Base-by-base conservation (phyloP, 2,797 vertebrate genomes). In the Falco peregrinus region DNA sequence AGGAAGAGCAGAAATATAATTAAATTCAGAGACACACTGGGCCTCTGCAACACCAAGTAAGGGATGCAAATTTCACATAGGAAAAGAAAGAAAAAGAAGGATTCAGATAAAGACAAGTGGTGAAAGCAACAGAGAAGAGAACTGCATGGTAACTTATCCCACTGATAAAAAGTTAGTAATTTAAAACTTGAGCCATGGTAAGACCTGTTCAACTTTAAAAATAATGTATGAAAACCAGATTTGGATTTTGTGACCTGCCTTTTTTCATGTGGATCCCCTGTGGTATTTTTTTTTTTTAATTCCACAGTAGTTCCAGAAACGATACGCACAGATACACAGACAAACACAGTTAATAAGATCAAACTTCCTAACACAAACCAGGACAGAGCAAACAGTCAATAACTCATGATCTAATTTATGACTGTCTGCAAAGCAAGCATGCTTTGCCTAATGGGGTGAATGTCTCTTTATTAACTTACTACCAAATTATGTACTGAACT, bases 381-480 rank as follows among this genome's bases (percentile, higher is more conserved):
- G 87, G 78, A 88, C 39, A 89, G 67, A 85, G 35, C 13, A 61
- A 93, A n/a, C 45, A 93, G 84, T 45, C 91, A 94, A 94, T 89
- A 97, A 92, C 95, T 91, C 48, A 90, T 83, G 31, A 84, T 96
- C 73, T 94, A 96, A 96, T 96, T 96, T 93, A 96, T 65, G 89
- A 71, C 76, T 87, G 90, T 93, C 87, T 96, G 88, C 93, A 92
- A 97, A 97, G 67, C 93, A 94, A 96, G 79, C 69, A 88, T 91
- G 91, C 86, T 95, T 89, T 93, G 78, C 88, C 64, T 92, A 97
- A 93, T 92, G 68, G 70, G 91, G 75, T 84, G 79, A 83, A 90
- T 93, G 89, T 84, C 47, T 95, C 91, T 93, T 97, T 95, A 96
- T 91, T 97, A 96, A 96, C 93, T 97, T 94, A 95, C 65, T 96